Evolutionary conservation across 2,888 invertebrate genomes (phyloP).

Genomic region (Monopis laevigella): DNA sequence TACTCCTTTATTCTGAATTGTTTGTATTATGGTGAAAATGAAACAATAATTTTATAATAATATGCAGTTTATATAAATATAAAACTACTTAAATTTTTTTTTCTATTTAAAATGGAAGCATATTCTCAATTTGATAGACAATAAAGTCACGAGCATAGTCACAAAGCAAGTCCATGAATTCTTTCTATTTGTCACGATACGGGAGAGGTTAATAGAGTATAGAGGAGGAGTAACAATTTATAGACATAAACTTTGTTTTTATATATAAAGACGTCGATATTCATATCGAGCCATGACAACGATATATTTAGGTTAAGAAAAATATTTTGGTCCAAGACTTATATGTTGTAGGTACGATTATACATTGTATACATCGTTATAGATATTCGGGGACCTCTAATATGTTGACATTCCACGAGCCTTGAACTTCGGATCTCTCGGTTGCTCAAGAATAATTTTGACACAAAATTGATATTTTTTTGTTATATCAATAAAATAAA

Average conservation of each 20-base stretch:
- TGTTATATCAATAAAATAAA: conserved; percentile 15
- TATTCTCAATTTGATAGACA: conserved; percentile 36
- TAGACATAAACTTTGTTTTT: conserved; percentile 35
- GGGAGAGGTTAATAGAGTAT: conserved; percentile 50
- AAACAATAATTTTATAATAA: too few species aligned
- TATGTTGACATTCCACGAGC: conserved; percentile 5
- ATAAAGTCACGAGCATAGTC: conserved; percentile 55
- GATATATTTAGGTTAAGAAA: conserved; percentile 37
- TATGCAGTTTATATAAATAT: too few species aligned
- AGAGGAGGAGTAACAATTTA: background rate
- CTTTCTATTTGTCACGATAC: conserved; percentile 30
- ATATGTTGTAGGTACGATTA: conserved; percentile 20
- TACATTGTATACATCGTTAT: conserved; percentile 10
- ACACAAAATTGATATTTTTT: conserved; percentile 12
- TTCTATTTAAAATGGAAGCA: conserved; percentile 20
- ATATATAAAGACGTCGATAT: conserved; percentile 44
- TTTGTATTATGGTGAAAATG: background rate
- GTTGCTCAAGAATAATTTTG: conserved; percentile 8
- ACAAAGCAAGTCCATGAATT: conserved; percentile 39
- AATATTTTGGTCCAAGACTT: conserved; percentile 55
- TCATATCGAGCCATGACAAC: conserved; percentile 62
- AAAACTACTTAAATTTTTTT: too few species aligned
- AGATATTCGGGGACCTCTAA: background rate
- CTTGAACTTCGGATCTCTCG: conserved; percentile 1
- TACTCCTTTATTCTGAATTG: background rate